Base-by-base conservation (phyloP, 2,797 vertebrate genomes). In the Pangasius larnaudii region DNA sequence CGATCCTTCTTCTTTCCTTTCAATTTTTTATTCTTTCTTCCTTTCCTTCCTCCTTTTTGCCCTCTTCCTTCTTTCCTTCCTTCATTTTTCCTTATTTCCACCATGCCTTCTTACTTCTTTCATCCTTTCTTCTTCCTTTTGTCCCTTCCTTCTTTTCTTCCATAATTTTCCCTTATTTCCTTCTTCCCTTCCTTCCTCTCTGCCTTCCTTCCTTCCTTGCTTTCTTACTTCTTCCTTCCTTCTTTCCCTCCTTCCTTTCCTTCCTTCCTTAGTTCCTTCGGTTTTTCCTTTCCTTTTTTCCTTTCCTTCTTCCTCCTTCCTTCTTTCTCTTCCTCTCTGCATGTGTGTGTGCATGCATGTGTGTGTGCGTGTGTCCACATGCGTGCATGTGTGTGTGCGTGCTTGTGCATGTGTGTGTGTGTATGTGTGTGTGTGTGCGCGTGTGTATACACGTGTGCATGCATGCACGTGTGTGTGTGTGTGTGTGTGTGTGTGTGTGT, bases 241-340 rank as follows among this genome's bases (percentile, higher is more conserved):
- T 56, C 3, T 1, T 36, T 39, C 30, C 11, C 5, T 8, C 7
- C 0, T 59, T 59, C 19, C 36, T 81, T 7, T 56, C 4, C 9
- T 80, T 36, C 2, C 8, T 36, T 11, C 10, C 5, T 53, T 39
- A 7, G 1, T 56, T 11, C 11, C 14, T 39, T 42, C 83, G 22
- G 86, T 14, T 24, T 75, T 91, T 53, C 74, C 27, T 30, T 16
- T 0, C 19, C 1, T n/a, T n/a, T 22, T 42, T 3, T n/a, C 2
- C 1, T 3, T 39, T 22, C 19, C 19, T 22, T 14, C 0, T 16
- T n/a, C 0, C 13, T 0, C 5, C n/a, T 61, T 49, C 5, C 0
- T 4, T 9, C 22, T 53, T 6, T 53, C 6, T 36, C 13, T 13
- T 2, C 1, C 27, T 22, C 13, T n/a, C 1, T 39, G 39, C 1